phyloP scores from a whole-genome alignment of 2,797 vertebrate species.

The Hemitrygon akajei region DNA sequence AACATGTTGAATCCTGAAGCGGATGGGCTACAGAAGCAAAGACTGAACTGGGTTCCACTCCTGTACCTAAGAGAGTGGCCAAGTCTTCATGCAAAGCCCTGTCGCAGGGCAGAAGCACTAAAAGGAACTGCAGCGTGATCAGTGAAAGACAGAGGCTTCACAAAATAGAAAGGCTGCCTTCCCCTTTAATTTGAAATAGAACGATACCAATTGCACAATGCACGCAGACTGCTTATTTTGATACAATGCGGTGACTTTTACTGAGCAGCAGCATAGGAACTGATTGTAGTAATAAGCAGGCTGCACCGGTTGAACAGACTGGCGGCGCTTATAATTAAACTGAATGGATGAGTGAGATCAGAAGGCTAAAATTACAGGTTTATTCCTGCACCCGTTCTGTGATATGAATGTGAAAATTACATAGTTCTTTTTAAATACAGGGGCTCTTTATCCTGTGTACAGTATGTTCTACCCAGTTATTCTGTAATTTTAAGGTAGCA shows the following conservation, averaged over 20 bases:
- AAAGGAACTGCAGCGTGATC: background rate
- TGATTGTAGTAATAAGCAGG: constrained; percentile 34
- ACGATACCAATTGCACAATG: constrained; percentile 15
- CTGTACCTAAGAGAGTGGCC: no score
- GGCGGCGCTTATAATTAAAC: constrained; percentile 30
- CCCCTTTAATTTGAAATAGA: background rate
- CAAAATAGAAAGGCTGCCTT: background rate
- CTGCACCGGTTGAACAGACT: constrained; percentile 18
- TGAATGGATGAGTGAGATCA: constrained; percentile 36
- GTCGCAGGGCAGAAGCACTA: background rate
- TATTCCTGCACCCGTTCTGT: background rate
- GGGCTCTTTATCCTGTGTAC: constrained; percentile 8
- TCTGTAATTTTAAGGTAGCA: constrained; percentile 7
- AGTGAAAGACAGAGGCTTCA: background rate
- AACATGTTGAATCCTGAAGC: no score
- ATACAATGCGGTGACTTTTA: constrained; percentile 6
- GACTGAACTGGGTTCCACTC: no score
- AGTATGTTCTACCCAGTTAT: background rate
- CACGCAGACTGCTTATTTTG: constrained; percentile 21
- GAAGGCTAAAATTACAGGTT: constrained; percentile 29
- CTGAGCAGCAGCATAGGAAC: constrained; percentile 12
- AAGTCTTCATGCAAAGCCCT: background rate
- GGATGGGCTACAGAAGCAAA: no score
- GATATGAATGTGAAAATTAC: constrained; percentile 35
- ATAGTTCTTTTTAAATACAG: constrained; percentile 30